Conservation (phyloP, 2,888 invertebrate genomes). For the Hesperia comma region DNA sequence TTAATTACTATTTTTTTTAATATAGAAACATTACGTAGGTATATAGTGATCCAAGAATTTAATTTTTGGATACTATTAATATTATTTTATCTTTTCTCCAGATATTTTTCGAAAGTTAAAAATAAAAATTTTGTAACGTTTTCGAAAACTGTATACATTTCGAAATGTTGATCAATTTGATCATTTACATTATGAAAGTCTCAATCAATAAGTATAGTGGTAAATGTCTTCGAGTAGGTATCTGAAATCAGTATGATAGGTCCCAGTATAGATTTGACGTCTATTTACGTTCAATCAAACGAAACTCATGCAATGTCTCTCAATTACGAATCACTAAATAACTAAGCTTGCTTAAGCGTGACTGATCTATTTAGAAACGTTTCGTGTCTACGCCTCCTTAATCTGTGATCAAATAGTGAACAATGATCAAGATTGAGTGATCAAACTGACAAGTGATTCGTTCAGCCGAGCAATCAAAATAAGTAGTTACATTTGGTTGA, state of each 20-base stretch:
- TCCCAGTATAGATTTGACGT: slow-evolving; percentile 41
- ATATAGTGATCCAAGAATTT: too few species aligned
- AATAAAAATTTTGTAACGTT: too few species aligned
- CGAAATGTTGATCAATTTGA: too few species aligned
- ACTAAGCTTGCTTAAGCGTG: slow-evolving; percentile 70
- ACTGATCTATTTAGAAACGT: slow-evolving; percentile 59
- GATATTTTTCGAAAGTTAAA: too few species aligned
- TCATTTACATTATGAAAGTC: slow-evolving; percentile 28
- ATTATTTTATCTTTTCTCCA: too few species aligned
- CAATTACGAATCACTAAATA: slow-evolving; percentile 40
- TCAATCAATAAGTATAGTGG: slow-evolving; percentile 16
- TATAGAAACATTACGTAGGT: too few species aligned
- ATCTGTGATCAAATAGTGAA: slow-evolving; percentile 75
- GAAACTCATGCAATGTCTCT: slow-evolving; percentile 69
- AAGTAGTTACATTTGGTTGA: slow-evolving; percentile 84
- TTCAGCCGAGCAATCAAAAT: slow-evolving; percentile 77
- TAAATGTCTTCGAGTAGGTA: slow-evolving; percentile 26
- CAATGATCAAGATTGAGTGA: slow-evolving; percentile 77
- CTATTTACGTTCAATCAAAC: slow-evolving; percentile 54
- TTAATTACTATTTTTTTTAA: too few species aligned
- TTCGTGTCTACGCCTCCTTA: slow-evolving; percentile 67
- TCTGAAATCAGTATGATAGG: slow-evolving; percentile 26
- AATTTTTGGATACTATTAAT: too few species aligned
- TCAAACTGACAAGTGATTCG: slow-evolving; percentile 76
- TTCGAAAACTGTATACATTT: too few species aligned